phyloP scores from a whole-genome alignment of 2,888 invertebrate species.

The Chloroclystis v-ata region DNA sequence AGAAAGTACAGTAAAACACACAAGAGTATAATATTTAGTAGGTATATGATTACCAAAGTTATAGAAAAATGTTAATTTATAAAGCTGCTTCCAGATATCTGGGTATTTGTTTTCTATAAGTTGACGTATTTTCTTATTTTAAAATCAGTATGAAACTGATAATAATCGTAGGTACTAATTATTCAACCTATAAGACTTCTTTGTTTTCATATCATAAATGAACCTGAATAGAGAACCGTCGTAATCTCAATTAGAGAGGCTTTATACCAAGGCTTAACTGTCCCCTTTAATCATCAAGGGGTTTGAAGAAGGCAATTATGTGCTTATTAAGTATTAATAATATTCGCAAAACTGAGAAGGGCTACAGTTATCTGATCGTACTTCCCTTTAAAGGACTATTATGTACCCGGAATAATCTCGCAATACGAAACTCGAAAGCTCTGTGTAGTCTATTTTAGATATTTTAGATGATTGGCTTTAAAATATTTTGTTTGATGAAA shows the following conservation, averaged over 20 bases:
- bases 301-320: conserved; percentile 47
- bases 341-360: conserved; percentile 40
- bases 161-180: background rate
- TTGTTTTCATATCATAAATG: background rate
- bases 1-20: no score
- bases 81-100: no score
- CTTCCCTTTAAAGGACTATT: conserved; percentile 24
- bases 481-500: no score
- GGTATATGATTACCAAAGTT: no score
- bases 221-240: conserved; percentile 2
- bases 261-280: conserved; percentile 40
- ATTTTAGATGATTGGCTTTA: no score
- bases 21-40: no score
- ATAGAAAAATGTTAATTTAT: no score
- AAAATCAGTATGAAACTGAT: background rate
- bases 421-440: no score
- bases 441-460: no score
- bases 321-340: conserved; percentile 53
- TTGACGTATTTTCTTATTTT: no score
- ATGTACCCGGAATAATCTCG: conserved; percentile 1
- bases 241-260: conserved; percentile 39
- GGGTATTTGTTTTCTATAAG: no score
- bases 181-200: background rate
- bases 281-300: conserved; percentile 45
- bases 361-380: conserved; percentile 43